Percentiles rank a stretch among this genome's conserved stretches.
These are phyloP conservation scores for Mustela nigripes DNA, from an alignment of 2,113 vertebrate genomes.

Conservation along the genomic window DNA sequence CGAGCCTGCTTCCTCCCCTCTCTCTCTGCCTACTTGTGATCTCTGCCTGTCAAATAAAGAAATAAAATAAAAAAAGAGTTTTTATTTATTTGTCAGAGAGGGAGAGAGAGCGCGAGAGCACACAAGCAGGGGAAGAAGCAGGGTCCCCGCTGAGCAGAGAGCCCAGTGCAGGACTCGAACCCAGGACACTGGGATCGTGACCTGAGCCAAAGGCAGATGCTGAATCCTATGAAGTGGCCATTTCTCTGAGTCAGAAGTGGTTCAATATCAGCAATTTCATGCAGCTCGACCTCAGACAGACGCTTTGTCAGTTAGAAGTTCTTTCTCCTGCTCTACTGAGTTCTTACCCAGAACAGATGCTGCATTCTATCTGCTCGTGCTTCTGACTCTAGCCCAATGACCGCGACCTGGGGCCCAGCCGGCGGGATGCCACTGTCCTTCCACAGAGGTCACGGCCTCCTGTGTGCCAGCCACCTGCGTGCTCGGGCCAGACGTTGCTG, in stretches of 20 bases:
- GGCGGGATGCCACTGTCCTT: not conserved
- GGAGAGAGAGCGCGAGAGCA: too few species aligned
- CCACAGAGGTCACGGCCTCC: not conserved
- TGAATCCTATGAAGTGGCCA: not conserved
- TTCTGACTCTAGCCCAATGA: not conserved
- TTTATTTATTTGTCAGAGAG: too few species aligned
- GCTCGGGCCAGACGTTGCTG: not conserved
- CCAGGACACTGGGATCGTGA: too few species aligned
- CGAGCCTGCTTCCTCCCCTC: too few species aligned
- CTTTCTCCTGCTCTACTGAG: not conserved
- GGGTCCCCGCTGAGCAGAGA: too few species aligned
- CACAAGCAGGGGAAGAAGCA: too few species aligned
- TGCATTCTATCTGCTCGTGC: not conserved
- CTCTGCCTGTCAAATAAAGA: too few species aligned
- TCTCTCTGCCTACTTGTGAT: too few species aligned
- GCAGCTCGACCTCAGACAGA: not conserved
- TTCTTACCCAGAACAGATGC: not conserved
- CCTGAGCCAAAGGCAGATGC: too few species aligned
- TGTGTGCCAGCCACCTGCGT: not conserved
- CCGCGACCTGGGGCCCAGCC: not conserved
- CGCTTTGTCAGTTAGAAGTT: not conserved
- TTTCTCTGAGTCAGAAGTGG: not conserved
- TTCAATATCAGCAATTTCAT: not conserved
- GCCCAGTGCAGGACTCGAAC: too few species aligned
- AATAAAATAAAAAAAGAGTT: too few species aligned